Evolutionary conservation across 64 coral and sea anemone genomes (phyloP), one percentile per base, ranked within the genome.

Genomic region (Dendronephthya gigantea): DNA sequence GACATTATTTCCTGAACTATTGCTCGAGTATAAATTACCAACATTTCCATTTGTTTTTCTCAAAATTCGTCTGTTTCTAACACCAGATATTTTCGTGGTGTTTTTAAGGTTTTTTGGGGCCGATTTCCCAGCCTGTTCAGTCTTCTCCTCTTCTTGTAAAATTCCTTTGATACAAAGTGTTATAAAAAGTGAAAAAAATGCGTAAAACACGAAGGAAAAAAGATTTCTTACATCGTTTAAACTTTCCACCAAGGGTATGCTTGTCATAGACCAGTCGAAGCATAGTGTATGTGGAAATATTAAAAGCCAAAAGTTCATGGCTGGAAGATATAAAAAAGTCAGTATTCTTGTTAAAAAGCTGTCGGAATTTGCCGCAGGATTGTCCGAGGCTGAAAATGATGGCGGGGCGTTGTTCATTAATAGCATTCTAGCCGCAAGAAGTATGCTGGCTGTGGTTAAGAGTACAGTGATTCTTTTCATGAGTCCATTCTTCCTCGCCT

Each of bases 221-320:
- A 81, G 2, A 69, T 93, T 96, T 43, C 94, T 82, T 65, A 50
- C 83, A 48, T 96, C 94, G 39, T 59, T 83, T 30, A 68, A 82
- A 0, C 85, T 83, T 47, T 89, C 88, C 55, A 96, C 56, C 49
- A 89, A 81, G 16, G 94, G 50, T 38, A 96, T 93, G 62, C 94
- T 96, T 32, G 90, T 91, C 94, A 96, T 96, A 14, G 94, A 96
- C 94, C 94, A 96, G 86, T 96, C 94, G 88, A 90, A 96, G 37
- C 94, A 96, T 31, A 96, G 86, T 35, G 27, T 90, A 17, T 81
- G 88, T 0, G 91, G 91, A 81, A 85, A 92, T 9, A 96, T 37
- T 31, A 96, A 48, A 65, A 96, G 38, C 59, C 94, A 88, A 2
- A 82, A 86, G 36, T 96, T 96, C 34, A 90, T 51, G 31, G 91